Conservation (phyloP, 2,797 vertebrate genomes). For the Darevskia mixta region DNA sequence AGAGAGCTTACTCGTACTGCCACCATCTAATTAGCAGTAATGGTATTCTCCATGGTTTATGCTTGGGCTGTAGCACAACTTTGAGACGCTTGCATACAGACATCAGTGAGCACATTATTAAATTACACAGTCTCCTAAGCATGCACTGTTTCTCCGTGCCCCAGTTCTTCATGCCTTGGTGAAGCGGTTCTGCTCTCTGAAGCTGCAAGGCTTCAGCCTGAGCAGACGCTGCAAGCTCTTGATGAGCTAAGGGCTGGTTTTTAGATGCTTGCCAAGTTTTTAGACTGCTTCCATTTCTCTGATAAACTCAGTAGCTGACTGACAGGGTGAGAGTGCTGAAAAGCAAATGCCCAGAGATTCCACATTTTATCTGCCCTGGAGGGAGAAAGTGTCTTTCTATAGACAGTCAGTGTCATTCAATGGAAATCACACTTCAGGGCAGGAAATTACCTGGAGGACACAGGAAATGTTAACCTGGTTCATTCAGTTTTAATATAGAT, state of each 20-base stretch:
- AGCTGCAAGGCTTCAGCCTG: slow-evolving; percentile 70
- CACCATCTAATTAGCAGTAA: slow-evolving; percentile 76
- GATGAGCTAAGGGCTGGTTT: slow-evolving; percentile 70
- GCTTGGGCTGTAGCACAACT: slow-evolving; percentile 70
- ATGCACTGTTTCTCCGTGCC: slow-evolving; percentile 68
- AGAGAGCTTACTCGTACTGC: slow-evolving; percentile 69
- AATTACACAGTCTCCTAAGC: slow-evolving; percentile 81
- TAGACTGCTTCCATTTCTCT: slow-evolving; percentile 59
- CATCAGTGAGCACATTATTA: slow-evolving; percentile 81
- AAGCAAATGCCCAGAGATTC: slow-evolving; percentile 41
- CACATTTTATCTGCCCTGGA: slow-evolving; percentile 54
- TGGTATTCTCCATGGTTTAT: slow-evolving; percentile 68
- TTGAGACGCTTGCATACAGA: slow-evolving; percentile 74
- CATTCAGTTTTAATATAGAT: slow-evolving; percentile 34
- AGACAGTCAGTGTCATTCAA: slow-evolving; percentile 52
- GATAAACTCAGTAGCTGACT: slow-evolving; percentile 60
- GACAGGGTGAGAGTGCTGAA: slow-evolving; percentile 55
- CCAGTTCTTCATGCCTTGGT: slow-evolving; percentile 74
- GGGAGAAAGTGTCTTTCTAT: slow-evolving; percentile 35
- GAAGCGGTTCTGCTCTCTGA: slow-evolving; percentile 65
- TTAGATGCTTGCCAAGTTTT: slow-evolving; percentile 56
- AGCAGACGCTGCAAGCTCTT: slow-evolving; percentile 69
- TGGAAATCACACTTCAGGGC: slow-evolving; percentile 33
- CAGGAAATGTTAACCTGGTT: slow-evolving; percentile 30
- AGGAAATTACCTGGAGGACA: slow-evolving; percentile 42